These are phyloP conservation scores for Amniataba percoides DNA, from an alignment of 2,797 vertebrate genomes.

Conservation along the genomic window DNA sequence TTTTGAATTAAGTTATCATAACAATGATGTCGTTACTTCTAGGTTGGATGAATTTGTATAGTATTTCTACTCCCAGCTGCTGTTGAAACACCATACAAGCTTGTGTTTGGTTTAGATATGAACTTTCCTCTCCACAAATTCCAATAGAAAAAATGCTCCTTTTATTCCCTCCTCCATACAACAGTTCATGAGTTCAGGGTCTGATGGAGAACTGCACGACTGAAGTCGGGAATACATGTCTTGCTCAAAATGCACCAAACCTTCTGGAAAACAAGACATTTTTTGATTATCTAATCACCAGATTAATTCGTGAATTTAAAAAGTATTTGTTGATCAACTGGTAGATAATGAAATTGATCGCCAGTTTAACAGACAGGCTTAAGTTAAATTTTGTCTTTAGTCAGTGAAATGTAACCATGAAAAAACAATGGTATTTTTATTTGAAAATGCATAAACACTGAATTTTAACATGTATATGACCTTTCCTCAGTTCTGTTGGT, in stretches of 20 bases:
- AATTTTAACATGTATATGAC: not conserved
- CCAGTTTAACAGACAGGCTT: not conserved
- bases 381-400: not conserved
- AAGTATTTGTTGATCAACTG: not conserved
- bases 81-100: not conserved
- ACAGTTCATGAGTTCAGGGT: constrained; percentile 28
- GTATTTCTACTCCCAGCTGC: not conserved
- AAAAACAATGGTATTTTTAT: not conserved
- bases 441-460: not conserved
- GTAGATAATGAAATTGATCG: not conserved
- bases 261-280: not conserved
- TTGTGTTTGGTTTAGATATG: constrained; percentile 2
- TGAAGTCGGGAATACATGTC: not conserved
- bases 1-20: constrained; percentile 18
- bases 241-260: constrained; percentile 14
- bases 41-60: not conserved
- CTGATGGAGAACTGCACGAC: not conserved
- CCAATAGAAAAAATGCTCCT: constrained; percentile 9
- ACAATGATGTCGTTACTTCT: not conserved
- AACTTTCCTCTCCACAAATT: not conserved
- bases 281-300: not conserved
- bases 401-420: not conserved
- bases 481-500: not conserved
- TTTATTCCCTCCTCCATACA: not conserved
- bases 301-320: not conserved